Conservation (phyloP, 2,888 invertebrate genomes). For the Heliconius cydno region DNA sequence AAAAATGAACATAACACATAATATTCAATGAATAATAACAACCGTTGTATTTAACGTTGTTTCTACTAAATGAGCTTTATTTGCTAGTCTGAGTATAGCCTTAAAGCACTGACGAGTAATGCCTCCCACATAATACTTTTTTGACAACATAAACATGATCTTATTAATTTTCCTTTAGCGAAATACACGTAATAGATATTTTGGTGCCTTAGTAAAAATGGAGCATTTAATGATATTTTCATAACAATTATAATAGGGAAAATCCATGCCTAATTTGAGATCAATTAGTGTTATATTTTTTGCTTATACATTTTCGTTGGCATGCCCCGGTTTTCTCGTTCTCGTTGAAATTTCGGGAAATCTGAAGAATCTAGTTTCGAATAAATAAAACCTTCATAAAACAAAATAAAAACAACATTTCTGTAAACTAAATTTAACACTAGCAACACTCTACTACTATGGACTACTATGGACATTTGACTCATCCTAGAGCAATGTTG, state of each 20-base stretch:
- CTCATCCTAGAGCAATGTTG: conserved; percentile 36
- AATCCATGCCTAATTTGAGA: neutral
- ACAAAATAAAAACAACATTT: neutral
- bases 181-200: conserved; percentile 4
- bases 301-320: no score
- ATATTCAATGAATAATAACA: neutral
- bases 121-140: conserved; percentile 35
- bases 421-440: neutral
- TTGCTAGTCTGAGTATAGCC: conserved; percentile 12
- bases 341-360: no score
- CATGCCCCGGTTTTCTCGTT: no score
- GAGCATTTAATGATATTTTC: neutral
- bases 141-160: conserved; percentile 33
- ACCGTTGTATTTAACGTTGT: neutral
- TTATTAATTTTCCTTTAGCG: conserved; percentile 27
- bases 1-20: neutral
- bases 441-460: neutral
- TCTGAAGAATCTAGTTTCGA: no score
- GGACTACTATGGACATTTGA: conserved; percentile 25
- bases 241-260: neutral
- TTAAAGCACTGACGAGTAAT: conserved; percentile 26
- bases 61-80: neutral
- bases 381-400: no score
- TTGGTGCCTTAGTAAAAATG: conserved; percentile 9
- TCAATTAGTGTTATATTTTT: no score